Conservation (phyloP, 2,888 invertebrate genomes). For the Drosophila sordidapex region DNA sequence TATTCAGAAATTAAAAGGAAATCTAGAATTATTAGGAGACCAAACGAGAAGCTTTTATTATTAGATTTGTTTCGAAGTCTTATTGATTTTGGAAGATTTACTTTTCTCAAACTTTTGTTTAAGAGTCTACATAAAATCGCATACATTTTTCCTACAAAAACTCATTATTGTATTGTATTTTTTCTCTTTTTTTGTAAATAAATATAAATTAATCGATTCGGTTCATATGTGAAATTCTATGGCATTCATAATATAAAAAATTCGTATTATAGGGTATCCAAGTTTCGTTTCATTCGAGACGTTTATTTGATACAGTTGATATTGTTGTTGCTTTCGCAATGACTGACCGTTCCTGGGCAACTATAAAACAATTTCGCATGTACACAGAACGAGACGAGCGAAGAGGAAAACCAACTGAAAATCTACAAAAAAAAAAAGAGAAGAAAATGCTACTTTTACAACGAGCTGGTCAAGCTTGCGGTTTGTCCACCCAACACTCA, state of each 20-base stretch:
- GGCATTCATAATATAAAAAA: not conserved
- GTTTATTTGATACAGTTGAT: not conserved
- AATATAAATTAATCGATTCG: not conserved
- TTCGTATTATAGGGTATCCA: conserved; percentile 20
- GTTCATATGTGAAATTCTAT: not conserved
- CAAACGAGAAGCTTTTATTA: not conserved
- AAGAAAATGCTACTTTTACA: conserved; percentile 58
- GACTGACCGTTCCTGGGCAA: conserved; percentile 58
- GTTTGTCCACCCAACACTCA: conserved; percentile 34
- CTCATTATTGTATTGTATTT: not conserved
- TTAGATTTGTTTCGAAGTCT: not conserved
- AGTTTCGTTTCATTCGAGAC: not conserved
- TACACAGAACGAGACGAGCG: conserved; percentile 29
- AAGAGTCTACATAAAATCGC: not conserved
- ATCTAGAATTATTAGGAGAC: not conserved
- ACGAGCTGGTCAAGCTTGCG: conserved; percentile 60
- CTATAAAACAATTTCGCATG: conserved; percentile 77
- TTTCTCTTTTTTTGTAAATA: not conserved
- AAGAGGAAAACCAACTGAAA: conserved; percentile 18
- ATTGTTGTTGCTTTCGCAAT: conserved; percentile 37
- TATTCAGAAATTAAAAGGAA: not conserved
- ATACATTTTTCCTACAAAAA: not conserved
- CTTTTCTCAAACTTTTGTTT: not conserved
- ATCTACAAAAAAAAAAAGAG: conserved; percentile 28
- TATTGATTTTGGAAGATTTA: not conserved